These are phyloP conservation scores for Enteromius unitaeniatus DNA, from an alignment of 2,797 vertebrate genomes.

Conservation along the genomic window DNA sequence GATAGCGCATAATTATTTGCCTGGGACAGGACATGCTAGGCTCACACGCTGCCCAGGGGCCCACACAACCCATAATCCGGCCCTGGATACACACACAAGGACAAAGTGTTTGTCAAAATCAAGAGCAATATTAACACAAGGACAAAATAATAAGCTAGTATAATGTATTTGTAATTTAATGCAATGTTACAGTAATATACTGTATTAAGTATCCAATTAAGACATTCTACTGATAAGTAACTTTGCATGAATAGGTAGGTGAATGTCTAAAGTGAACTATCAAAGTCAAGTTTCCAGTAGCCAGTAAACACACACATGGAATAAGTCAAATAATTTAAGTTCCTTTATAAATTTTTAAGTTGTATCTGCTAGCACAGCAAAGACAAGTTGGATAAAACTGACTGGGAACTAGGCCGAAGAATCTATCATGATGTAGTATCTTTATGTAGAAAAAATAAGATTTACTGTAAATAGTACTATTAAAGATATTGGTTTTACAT, in stretches of 20 bases:
- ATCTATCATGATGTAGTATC: neutral
- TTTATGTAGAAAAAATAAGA: neutral
- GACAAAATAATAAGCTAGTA: neutral
- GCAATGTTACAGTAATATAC: too few relatives aligned
- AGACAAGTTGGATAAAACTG: neutral
- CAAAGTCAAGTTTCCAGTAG: too few relatives aligned
- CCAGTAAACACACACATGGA: neutral
- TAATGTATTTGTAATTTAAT: neutral
- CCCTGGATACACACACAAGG: neutral
- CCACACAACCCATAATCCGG: too few relatives aligned
- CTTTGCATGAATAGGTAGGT: neutral
- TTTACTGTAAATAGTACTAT: neutral
- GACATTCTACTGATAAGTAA: neutral
- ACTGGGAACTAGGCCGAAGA: neutral
- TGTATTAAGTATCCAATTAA: neutral
- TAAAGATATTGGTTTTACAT: neutral
- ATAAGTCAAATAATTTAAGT: neutral
- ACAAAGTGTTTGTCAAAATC: too few relatives aligned
- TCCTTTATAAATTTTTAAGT: neutral
- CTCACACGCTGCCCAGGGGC: too few relatives aligned
- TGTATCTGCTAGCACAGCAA: neutral
- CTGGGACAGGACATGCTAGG: neutral
- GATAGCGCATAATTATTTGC: neutral
- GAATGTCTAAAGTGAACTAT: neutral
- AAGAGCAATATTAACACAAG: neutral